Percentiles rank a stretch among this genome's conserved stretches.
Evolutionary conservation across 2,888 invertebrate species (phyloP).

Genomic region (Quadriops clusia): DNA sequence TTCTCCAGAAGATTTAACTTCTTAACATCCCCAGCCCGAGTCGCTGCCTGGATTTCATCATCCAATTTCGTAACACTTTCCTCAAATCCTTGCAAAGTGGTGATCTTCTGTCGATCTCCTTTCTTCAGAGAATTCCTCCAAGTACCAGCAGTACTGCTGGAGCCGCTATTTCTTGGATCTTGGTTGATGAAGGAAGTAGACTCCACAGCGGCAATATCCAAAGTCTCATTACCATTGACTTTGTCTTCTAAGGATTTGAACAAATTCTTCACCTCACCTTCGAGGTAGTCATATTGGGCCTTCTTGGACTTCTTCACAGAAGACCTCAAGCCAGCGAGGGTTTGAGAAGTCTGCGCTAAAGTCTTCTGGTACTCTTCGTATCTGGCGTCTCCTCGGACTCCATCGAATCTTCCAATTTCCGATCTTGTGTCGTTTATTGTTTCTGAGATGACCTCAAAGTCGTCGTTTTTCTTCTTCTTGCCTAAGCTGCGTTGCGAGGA

Average conservation of each 20-base stretch:
- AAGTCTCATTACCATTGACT: conserved; percentile 15
- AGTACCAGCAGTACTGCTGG: too few relatives aligned
- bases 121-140: conserved; percentile 5
- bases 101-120: too few relatives aligned
- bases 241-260: conserved; percentile 14
- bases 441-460: conserved; percentile 7
- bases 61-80: conserved; percentile 13
- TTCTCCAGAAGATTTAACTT: conserved; percentile 17
- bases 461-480: conserved; percentile 7
- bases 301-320: conserved; percentile 12
- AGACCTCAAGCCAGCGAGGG: conserved; percentile 12
- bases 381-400: conserved; percentile 10
- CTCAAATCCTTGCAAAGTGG: conserved; percentile 15
- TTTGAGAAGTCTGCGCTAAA: conserved; percentile 11
- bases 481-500: conserved; percentile 5
- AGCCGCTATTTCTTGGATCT: too few relatives aligned
- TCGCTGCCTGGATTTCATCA: conserved; percentile 15
- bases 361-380: conserved; percentile 14
- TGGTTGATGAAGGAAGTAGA: conserved; percentile 21
- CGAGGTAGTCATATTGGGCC: conserved; percentile 11
- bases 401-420: conserved; percentile 14
- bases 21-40: conserved; percentile 15
- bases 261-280: conserved; percentile 13
- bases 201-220: conserved; percentile 22
- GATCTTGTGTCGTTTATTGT: conserved; percentile 6